Evolutionary conservation across 1,140 invertebrate species (phyloP).

Genomic region (Spodoptera litura): DNA sequence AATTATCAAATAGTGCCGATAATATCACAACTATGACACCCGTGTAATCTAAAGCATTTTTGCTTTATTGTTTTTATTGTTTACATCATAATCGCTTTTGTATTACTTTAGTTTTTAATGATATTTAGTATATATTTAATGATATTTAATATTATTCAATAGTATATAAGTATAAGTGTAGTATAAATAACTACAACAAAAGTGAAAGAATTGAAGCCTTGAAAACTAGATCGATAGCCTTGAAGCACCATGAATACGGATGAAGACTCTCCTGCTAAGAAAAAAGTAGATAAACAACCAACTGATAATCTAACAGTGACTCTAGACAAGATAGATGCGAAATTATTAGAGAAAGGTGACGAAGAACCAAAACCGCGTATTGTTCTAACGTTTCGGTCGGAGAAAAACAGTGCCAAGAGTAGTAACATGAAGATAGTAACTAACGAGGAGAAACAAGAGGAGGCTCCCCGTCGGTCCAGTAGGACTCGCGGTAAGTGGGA

Average conservation of each 20-base stretch:
- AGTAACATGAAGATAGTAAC: conserved; percentile 84
- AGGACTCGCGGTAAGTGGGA: conserved; percentile 73
- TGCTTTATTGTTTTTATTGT: not conserved
- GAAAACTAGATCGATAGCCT: conserved; percentile 43
- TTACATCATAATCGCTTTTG: not conserved
- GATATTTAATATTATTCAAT: not conserved
- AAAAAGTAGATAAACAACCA: conserved; percentile 65
- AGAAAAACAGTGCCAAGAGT: conserved; percentile 80
- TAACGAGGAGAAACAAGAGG: conserved; percentile 81
- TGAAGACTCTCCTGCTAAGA: conserved; percentile 65
- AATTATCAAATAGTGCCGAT: too few species aligned
- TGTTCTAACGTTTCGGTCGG: conserved; percentile 83
- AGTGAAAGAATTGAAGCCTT: conserved; percentile 36
- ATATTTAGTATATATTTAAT: not conserved
- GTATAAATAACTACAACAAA: not conserved
- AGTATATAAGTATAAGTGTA: not conserved
- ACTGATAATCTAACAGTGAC: conserved; percentile 62
- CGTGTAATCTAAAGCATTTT: not conserved
- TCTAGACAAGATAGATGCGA: conserved; percentile 63
- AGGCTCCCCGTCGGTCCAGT: conserved; percentile 70
- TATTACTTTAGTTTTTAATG: not conserved
- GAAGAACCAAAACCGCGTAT: conserved; percentile 83
- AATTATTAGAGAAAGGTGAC: conserved; percentile 64
- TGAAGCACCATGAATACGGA: conserved; percentile 70
- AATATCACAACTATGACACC: not conserved